phyloP scores from a whole-genome alignment of 2,797 vertebrate genomes.

The Monodelphis domestica region DNA sequence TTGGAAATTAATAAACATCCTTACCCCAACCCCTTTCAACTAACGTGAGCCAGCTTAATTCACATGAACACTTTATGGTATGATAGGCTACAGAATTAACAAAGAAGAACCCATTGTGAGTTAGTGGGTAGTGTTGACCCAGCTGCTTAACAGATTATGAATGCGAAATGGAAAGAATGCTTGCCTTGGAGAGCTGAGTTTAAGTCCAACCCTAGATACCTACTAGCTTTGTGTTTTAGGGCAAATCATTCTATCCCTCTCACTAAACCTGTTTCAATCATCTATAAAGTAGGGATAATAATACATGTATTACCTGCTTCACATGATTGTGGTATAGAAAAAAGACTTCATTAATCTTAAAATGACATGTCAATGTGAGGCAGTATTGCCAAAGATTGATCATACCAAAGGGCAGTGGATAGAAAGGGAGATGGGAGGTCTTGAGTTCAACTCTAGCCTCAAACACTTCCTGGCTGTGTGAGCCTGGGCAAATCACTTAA shows the following conservation, averaged over 20 bases:
- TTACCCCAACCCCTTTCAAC: not conserved
- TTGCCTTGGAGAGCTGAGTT: not conserved
- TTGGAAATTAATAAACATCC: slow-evolving; percentile 49
- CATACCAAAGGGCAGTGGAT: too few species aligned
- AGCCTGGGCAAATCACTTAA: too few species aligned
- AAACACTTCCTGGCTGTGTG: too few species aligned
- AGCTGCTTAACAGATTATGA: not conserved
- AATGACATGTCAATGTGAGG: not conserved
- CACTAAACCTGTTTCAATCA: not conserved
- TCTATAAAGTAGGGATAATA: not conserved
- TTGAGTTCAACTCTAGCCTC: too few species aligned
- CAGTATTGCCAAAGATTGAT: not conserved
- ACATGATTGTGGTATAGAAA: not conserved
- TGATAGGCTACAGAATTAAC: slow-evolving; percentile 8
- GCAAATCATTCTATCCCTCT: not conserved
- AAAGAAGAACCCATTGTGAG: not conserved
- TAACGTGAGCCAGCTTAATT: slow-evolving; percentile 26
- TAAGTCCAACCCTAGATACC: not conserved
- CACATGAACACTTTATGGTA: slow-evolving; percentile 15
- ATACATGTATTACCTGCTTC: not conserved
- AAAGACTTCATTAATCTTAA: not conserved
- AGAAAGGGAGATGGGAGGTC: too few species aligned
- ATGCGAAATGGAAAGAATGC: not conserved
- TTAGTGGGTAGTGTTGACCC: not conserved
- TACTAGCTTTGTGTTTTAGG: not conserved